Evolutionary conservation across 2,888 invertebrate genomes (phyloP).

Genomic region (Caenorhabditis doughertyi): DNA sequence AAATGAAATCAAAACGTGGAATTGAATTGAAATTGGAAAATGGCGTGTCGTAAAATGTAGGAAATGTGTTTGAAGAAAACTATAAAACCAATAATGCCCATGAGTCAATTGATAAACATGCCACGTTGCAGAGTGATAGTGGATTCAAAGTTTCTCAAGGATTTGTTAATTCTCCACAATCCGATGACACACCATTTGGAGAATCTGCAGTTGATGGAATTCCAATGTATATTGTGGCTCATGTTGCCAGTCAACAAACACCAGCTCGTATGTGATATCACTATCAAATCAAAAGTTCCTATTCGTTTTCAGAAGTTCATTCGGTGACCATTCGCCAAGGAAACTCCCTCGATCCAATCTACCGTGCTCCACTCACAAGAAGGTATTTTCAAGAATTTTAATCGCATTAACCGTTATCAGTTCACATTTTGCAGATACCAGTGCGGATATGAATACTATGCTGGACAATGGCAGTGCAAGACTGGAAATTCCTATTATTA

Average conservation of each 20-base stretch:
- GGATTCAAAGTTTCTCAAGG: slow-evolving; percentile 59
- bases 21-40: slow-evolving; percentile 22
- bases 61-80: slow-evolving; percentile 19
- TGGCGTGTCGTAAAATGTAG: slow-evolving; percentile 40
- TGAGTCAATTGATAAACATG: slow-evolving; percentile 3
- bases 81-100: slow-evolving; percentile 4
- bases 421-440: slow-evolving; percentile 59
- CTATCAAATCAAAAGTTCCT: background rate
- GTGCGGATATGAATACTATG: slow-evolving; percentile 74
- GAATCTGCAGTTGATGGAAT: slow-evolving; percentile 64
- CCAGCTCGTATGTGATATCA: slow-evolving; percentile 64
- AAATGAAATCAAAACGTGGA: slow-evolving; percentile 49
- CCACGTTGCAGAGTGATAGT: slow-evolving; percentile 52
- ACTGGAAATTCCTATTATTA: slow-evolving; percentile 54
- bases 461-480: slow-evolving; percentile 74
- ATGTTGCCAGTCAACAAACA: slow-evolving; percentile 57
- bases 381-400: slow-evolving; percentile 46
- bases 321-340: slow-evolving; percentile 69
- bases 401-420: slow-evolving; percentile 34
- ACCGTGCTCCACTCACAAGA: slow-evolving; percentile 64
- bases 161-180: slow-evolving; percentile 65
- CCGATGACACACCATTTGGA: slow-evolving; percentile 63
- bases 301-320: slow-evolving; percentile 62
- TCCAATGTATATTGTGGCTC: slow-evolving; percentile 70
- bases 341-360: slow-evolving; percentile 57